phyloP scores from a whole-genome alignment of 2,888 invertebrate species.

The Ormyrus thymus region DNA sequence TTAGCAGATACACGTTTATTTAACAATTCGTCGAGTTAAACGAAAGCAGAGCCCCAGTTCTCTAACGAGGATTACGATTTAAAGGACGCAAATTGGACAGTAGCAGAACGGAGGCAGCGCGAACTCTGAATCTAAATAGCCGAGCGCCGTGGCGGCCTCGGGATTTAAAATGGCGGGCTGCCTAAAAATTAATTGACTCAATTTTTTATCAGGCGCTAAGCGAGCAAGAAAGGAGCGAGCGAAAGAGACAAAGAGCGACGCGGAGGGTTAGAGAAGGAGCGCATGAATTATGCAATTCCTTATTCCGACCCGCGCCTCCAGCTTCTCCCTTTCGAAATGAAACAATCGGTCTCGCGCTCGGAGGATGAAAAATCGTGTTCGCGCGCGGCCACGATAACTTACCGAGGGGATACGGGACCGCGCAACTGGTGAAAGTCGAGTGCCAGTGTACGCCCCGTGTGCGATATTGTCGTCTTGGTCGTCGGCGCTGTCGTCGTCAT shows the following conservation, averaged over 20 bases:
- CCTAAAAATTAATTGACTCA: conserved; percentile 49
- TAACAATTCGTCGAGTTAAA: too few relatives aligned
- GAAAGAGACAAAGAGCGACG: conserved; percentile 1
- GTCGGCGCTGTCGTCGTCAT: conserved; percentile 22
- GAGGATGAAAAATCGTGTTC: conserved; percentile 50
- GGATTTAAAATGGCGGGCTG: conserved; percentile 14
- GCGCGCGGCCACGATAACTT: conserved; percentile 45
- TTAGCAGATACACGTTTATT: too few relatives aligned
- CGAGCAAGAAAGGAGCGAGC: background rate
- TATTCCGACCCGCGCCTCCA: conserved; percentile 4
- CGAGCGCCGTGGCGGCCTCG: background rate
- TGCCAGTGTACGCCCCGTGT: background rate
- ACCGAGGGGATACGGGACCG: conserved; percentile 33
- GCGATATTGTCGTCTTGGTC: conserved; percentile 46
- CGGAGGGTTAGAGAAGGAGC: conserved; percentile 13
- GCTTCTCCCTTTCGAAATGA: conserved; percentile 46
- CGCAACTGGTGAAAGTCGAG: conserved; percentile 54
- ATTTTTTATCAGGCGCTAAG: conserved; percentile 42
- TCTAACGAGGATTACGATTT: conserved; percentile 46
- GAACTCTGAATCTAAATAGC: conserved; percentile 16
- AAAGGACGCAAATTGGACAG: conserved; percentile 47
- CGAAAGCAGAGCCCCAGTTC: too few relatives aligned
- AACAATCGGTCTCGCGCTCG: conserved; percentile 43
- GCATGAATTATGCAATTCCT: conserved; percentile 53
- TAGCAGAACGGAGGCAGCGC: background rate